These are phyloP conservation scores for Zosterops japonicus DNA, from an alignment of 2,113 vertebrate species.

Conservation along the genomic window DNA sequence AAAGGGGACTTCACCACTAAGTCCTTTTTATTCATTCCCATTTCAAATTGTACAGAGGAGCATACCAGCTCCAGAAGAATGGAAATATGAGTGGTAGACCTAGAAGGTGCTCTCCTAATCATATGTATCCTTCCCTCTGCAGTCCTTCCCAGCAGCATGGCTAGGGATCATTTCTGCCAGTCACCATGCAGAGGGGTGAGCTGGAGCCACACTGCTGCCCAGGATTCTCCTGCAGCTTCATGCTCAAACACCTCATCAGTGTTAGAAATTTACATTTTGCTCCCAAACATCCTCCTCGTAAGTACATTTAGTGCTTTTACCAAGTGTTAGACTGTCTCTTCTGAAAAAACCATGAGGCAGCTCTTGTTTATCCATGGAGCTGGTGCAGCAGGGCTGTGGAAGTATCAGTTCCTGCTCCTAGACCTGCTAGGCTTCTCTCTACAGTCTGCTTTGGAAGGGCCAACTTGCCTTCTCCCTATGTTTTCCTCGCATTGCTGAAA, in stretches of 20 bases:
- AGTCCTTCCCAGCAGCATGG: not conserved
- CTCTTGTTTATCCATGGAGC: not conserved
- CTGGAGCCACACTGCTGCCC: not conserved
- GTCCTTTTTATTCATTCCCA: not conserved
- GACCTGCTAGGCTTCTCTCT: not conserved
- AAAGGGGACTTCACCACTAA: not conserved
- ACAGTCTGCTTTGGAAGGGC: not conserved
- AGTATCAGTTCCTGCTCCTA: not conserved
- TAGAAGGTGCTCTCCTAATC: not conserved
- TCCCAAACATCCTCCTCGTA: not conserved
- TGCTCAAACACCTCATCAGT: fast-evolving
- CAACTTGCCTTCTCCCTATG: not conserved
- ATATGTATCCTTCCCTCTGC: not conserved
- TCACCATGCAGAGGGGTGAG: fast-evolving
- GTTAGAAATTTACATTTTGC: not conserved
- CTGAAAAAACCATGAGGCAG: not conserved
- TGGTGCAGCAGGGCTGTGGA: not conserved
- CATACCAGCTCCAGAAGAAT: not conserved
- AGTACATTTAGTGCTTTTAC: not conserved
- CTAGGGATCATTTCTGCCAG: not conserved
- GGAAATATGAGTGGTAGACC: not conserved
- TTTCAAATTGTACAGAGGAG: not conserved
- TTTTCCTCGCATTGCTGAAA: fast-evolving
- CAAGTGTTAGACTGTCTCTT: not conserved
- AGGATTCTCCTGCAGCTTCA: not conserved